Percentiles rank a stretch among this genome's conserved stretches.
These are phyloP conservation scores for Glossophaga mutica DNA, from an alignment of 2,797 vertebrate genomes.

Conservation along the genomic window DNA sequence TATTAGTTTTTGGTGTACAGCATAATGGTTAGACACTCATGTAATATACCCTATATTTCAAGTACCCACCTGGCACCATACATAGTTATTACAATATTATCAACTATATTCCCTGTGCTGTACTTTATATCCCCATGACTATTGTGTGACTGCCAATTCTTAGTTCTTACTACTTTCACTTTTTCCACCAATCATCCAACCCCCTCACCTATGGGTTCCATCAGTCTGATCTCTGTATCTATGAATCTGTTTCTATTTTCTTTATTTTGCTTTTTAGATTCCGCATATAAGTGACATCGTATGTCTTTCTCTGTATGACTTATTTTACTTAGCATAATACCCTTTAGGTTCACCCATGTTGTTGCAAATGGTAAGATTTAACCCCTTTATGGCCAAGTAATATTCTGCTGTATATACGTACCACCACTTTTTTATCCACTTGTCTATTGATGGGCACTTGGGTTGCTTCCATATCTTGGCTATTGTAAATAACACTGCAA, in stretches of 20 bases:
- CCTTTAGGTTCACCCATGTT: too few relatives aligned
- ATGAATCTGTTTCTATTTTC: not conserved
- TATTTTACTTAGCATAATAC: not conserved
- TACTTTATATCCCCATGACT: not conserved
- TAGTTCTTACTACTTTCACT: not conserved
- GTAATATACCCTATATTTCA: not conserved
- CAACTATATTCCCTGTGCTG: not conserved
- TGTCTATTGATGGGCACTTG: too few relatives aligned
- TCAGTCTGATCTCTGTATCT: not conserved
- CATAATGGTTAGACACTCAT: not conserved
- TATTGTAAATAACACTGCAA: not conserved
- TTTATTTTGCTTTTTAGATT: not conserved
- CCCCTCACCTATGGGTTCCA: not conserved
- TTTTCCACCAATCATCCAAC: not conserved
- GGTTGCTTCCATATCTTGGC: too few relatives aligned
- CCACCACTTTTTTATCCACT: too few relatives aligned
- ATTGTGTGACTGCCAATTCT: not conserved
- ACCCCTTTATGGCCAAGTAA: too few relatives aligned
- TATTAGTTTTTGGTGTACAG: not conserved
- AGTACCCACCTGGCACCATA: not conserved
- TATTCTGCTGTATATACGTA: too few relatives aligned
- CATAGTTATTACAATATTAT: not conserved
- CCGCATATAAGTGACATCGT: not conserved
- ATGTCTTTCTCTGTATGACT: not conserved
- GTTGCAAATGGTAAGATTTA: too few relatives aligned